phyloP scores from a whole-genome alignment of 2,797 vertebrate species.

The Nasua narica region DNA sequence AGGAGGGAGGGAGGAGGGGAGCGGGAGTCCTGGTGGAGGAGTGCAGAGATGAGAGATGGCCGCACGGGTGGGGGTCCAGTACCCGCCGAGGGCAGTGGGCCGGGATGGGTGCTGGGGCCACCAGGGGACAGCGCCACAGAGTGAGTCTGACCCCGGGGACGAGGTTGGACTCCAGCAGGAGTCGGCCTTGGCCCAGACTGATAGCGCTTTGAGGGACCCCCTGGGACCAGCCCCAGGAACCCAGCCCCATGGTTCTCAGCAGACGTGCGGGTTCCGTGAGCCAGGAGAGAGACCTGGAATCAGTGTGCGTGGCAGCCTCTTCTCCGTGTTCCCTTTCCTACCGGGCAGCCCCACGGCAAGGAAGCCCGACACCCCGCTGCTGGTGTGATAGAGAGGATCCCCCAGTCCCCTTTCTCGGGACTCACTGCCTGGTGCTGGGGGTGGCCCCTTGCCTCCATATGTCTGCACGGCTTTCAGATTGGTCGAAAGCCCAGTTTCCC shows the following conservation, averaged over 20 bases:
- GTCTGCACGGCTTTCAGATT: background rate
- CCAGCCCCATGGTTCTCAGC: background rate
- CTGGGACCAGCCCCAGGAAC: too few species aligned
- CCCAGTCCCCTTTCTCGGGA: background rate
- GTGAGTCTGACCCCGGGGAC: rapidly evolving
- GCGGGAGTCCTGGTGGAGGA: background rate
- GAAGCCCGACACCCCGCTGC: background rate
- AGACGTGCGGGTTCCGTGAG: background rate
- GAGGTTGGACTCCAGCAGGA: background rate
- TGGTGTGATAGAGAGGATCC: too few species aligned
- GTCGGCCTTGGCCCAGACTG: background rate
- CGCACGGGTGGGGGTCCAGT: rapidly evolving
- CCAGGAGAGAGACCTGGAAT: background rate
- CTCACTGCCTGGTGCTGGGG: background rate
- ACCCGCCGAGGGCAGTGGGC: background rate
- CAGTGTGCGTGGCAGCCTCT: rapidly evolving
- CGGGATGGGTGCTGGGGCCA: background rate
- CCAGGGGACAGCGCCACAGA: background rate
- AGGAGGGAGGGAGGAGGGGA: background rate
- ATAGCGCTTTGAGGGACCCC: background rate
- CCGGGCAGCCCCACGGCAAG: rapidly evolving
- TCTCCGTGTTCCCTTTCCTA: background rate
- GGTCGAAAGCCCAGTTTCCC: background rate
- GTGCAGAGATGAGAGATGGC: background rate
- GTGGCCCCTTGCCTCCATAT: background rate